These are phyloP conservation scores for Lissonota sp. DNA, from an alignment of 2,888 invertebrate genomes.

Conservation along the genomic window DNA sequence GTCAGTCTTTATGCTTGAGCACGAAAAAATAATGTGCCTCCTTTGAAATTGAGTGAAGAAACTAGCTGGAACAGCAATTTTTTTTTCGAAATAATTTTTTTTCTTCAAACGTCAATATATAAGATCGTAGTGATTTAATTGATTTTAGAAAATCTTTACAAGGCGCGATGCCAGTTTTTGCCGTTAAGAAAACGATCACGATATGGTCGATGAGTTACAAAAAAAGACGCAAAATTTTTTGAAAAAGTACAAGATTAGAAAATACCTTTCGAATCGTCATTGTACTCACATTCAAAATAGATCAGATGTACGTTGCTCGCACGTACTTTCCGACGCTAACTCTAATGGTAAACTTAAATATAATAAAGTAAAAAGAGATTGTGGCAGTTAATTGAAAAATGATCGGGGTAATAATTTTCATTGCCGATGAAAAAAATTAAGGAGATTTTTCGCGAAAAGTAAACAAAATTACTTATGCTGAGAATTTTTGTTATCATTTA, in stretches of 20 bases:
- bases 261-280: constrained; percentile 46
- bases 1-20: neutral
- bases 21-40: neutral
- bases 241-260: constrained; percentile 33
- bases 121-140: neutral
- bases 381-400: constrained; percentile 15
- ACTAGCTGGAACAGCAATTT: neutral
- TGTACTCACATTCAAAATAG: constrained; percentile 59
- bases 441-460: too few species aligned
- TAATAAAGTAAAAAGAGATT: neutral
- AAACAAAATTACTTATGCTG: too few species aligned
- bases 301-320: constrained; percentile 51
- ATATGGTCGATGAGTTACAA: constrained; percentile 12
- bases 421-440: too few species aligned
- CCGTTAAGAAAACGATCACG: constrained; percentile 34
- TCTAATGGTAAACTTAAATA: constrained; percentile 19
- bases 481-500: neutral
- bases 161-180: constrained; percentile 44
- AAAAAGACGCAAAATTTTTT: neutral
- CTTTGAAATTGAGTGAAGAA: neutral
- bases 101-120: neutral
- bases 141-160: constrained; percentile 9
- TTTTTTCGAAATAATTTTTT: neutral
- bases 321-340: constrained; percentile 4
- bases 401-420: too few species aligned